phyloP scores from a whole-genome alignment of 2,113 vertebrate species.

The Etheostoma spectabile region DNA sequence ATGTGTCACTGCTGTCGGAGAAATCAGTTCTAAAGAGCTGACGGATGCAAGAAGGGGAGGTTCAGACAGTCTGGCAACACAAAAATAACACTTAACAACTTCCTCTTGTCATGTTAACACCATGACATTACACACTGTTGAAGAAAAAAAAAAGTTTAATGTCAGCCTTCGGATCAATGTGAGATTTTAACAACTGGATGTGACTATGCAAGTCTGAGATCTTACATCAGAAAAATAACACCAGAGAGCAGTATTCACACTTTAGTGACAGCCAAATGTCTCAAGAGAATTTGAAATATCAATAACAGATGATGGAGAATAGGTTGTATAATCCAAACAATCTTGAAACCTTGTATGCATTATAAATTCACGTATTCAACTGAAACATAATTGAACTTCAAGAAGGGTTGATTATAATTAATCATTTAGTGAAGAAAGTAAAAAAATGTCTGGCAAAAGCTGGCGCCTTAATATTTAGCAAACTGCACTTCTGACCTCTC shows the following conservation, averaged over 20 bases:
- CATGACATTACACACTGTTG: not conserved
- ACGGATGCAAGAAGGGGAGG: not conserved
- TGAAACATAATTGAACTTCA: not conserved
- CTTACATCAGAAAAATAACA: not conserved
- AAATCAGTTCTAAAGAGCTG: conserved; percentile 28
- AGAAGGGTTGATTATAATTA: too few species aligned
- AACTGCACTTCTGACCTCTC: not conserved
- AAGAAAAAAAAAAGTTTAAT: not conserved
- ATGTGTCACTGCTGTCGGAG: conserved; percentile 9
- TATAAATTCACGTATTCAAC: not conserved
- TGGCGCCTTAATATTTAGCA: not conserved
- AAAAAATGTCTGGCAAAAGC: too few species aligned
- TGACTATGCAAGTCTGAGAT: not conserved
- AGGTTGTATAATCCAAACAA: not conserved
- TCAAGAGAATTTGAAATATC: not conserved
- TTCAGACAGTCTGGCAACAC: not conserved
- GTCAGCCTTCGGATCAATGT: not conserved
- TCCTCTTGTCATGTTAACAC: conserved; percentile 16
- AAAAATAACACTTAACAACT: conserved; percentile 10
- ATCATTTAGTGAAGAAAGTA: too few species aligned
- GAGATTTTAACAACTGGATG: not conserved
- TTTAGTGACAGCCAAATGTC: not conserved
- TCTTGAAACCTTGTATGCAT: not conserved
- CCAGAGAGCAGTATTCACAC: not conserved
- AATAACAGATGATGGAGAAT: not conserved